These are phyloP conservation scores for Apoda limacodes DNA, from an alignment of 2,888 invertebrate species.

Conservation along the genomic window DNA sequence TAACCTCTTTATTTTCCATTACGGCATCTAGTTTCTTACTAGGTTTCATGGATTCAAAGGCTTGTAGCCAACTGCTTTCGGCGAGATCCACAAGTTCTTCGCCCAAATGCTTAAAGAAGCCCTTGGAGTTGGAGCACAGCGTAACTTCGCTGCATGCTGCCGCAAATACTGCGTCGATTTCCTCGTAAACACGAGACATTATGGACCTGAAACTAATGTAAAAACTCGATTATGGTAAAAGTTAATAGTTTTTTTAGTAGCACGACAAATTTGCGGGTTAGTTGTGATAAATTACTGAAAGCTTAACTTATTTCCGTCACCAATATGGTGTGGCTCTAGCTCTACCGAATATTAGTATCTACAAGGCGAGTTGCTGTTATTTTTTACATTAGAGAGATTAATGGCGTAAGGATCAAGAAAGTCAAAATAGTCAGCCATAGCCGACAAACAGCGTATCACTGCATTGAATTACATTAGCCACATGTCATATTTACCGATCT, in stretches of 20 bases:
- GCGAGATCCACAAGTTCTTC: conserved; percentile 68
- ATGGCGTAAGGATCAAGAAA: too few relatives aligned
- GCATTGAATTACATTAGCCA: too few relatives aligned
- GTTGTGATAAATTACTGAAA: too few relatives aligned
- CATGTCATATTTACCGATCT: too few relatives aligned
- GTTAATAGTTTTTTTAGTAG: neutral
- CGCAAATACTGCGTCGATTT: conserved; percentile 63
- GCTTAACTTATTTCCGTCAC: too few relatives aligned
- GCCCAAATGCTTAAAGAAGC: conserved; percentile 79
- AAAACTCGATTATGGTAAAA: neutral
- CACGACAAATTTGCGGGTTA: too few relatives aligned
- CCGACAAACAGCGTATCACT: too few relatives aligned
- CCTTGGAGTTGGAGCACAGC: conserved; percentile 78
- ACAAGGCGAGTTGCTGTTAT: too few relatives aligned
- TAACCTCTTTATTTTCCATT: conserved; percentile 61
- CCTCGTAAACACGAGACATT: conserved; percentile 46
- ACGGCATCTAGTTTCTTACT: conserved; percentile 69
- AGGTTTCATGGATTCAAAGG: conserved; percentile 71
- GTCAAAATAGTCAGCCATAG: too few relatives aligned
- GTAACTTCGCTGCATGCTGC: conserved; percentile 80
- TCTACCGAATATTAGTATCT: too few relatives aligned
- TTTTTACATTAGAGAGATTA: too few relatives aligned
- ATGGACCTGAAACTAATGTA: conserved; percentile 1
- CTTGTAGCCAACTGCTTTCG: conserved; percentile 70
- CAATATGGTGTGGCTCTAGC: too few relatives aligned